Percentiles rank a stretch among this genome's conserved stretches.
phyloP scores from a whole-genome alignment of 2,888 invertebrate species.

The Eulithis testata region DNA sequence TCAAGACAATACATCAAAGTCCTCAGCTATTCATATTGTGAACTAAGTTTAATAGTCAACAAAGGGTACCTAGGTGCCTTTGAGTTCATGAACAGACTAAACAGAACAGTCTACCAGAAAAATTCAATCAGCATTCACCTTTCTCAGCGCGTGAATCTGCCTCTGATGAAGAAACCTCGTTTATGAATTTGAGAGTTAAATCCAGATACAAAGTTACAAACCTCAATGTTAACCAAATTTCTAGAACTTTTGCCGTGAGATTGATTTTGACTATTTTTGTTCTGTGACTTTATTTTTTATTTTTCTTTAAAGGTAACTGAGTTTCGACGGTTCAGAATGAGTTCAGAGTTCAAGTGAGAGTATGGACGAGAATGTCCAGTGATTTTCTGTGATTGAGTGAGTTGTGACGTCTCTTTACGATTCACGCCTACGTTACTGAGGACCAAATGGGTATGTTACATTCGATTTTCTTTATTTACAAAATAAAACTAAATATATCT shows the following conservation, averaged over 20 bases:
- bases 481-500: too few relatives aligned
- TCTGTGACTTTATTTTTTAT: conserved; percentile 18
- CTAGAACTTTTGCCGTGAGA: conserved; percentile 19
- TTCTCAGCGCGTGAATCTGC: too few relatives aligned
- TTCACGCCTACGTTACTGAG: conserved; percentile 75
- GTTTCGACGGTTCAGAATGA: conserved; percentile 46
- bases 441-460: conserved; percentile 77
- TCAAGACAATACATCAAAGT: too few relatives aligned
- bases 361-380: conserved; percentile 48
- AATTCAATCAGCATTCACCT: too few relatives aligned
- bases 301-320: conserved; percentile 58
- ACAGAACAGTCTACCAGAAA: too few relatives aligned
- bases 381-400: conserved; percentile 52
- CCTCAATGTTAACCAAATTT: conserved; percentile 43
- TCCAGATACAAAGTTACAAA: too few relatives aligned
- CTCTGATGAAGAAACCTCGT: too few relatives aligned
- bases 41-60: too few relatives aligned
- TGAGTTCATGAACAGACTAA: too few relatives aligned
- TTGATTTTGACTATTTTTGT: conserved; percentile 1
- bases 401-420: conserved; percentile 59
- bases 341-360: conserved; percentile 45
- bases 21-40: too few relatives aligned
- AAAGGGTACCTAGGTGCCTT: too few relatives aligned
- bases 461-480: conserved; percentile 26
- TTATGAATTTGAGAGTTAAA: too few relatives aligned